A percentile compares a stretch with the other conserved stretches of the same genome.
Evolutionary conservation across 2,113 vertebrate species (phyloP).

Genomic region (Blennius ocellaris): DNA sequence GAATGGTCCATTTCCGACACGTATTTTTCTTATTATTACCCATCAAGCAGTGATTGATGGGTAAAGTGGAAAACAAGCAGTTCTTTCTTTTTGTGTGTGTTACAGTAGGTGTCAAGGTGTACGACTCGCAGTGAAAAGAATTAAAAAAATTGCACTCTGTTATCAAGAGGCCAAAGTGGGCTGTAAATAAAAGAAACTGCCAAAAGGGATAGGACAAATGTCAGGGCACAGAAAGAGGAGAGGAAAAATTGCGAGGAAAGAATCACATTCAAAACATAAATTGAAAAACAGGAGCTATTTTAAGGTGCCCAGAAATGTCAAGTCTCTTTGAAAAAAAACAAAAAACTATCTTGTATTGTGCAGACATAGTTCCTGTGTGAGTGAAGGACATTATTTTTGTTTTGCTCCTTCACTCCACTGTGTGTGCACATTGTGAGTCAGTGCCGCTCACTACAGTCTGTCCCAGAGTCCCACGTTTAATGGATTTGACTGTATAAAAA

Average conservation of each 20-base stretch:
- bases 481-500: slow-evolving; percentile 55
- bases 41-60: slow-evolving; percentile 9
- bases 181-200: slow-evolving; percentile 8
- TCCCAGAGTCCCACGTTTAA: slow-evolving; percentile 57
- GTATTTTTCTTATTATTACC: slow-evolving; percentile 29
- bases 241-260: background rate
- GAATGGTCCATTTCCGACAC: slow-evolving; percentile 10
- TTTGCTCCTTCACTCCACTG: slow-evolving; percentile 7
- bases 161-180: slow-evolving; percentile 30
- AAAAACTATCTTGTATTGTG: slow-evolving; percentile 12
- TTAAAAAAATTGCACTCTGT: slow-evolving; percentile 21
- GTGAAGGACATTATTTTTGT: slow-evolving; percentile 30
- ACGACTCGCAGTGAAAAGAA: slow-evolving; percentile 8
- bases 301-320: slow-evolving; percentile 35
- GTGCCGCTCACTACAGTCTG: slow-evolving; percentile 28
- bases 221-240: background rate
- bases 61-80: too few species aligned
- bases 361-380: background rate
- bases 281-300: slow-evolving; percentile 34
- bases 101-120: slow-evolving; percentile 8
- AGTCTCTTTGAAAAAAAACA: slow-evolving; percentile 12
- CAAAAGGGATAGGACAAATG: slow-evolving; percentile 17
- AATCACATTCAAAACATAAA: slow-evolving; percentile 16
- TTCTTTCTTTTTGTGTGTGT: background rate
- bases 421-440: slow-evolving; percentile 2